These are phyloP conservation scores for Heptranchias perlo DNA, from an alignment of 2,113 vertebrate species.

Conservation along the genomic window DNA sequence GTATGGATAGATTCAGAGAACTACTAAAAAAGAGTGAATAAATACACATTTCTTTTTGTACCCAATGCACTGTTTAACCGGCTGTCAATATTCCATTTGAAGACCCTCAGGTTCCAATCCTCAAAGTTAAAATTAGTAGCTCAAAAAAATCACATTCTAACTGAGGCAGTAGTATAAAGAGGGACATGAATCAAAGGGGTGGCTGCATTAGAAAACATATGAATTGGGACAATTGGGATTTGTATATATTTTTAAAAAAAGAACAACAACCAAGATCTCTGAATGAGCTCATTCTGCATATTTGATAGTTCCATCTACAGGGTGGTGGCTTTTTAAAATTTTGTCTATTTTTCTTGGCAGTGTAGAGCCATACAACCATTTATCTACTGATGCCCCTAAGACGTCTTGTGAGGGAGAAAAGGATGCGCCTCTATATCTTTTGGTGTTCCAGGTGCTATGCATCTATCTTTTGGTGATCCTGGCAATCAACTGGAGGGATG, in stretches of 20 bases:
- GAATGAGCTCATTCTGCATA: background rate
- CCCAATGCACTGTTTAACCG: background rate
- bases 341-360: background rate
- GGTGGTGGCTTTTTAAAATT: background rate
- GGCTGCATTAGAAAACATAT: background rate
- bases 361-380: background rate
- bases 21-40: background rate
- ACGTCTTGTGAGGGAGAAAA: background rate
- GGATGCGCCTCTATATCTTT: background rate
- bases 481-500: background rate
- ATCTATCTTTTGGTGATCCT: background rate
- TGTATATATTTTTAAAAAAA: background rate
- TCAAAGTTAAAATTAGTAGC: background rate
- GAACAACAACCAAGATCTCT: background rate
- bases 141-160: background rate
- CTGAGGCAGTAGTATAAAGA: background rate
- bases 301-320: background rate
- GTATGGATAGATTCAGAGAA: background rate
- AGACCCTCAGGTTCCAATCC: background rate
- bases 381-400: background rate
- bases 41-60: background rate
- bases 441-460: background rate
- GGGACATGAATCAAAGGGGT: background rate
- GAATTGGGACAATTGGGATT: background rate
- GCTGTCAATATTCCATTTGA: background rate